A percentile compares a stretch with the other conserved stretches of the same genome.
Conservation (phyloP, 2,888 invertebrate species). For the Drosophila ustulata region DNA sequence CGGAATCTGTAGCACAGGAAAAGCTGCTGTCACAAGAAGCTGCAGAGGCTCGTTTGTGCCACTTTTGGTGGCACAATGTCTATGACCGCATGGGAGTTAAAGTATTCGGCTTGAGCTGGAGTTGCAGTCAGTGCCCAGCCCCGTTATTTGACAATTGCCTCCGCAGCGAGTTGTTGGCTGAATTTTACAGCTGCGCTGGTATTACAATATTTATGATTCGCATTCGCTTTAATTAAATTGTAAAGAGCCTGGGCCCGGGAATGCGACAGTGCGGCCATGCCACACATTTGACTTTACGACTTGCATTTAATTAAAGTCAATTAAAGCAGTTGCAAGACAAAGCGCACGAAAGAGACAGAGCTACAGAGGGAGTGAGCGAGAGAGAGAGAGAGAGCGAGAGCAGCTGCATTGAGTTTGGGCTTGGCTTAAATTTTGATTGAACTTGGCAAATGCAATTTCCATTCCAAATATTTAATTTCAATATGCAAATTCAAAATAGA, state of each 20-base stretch:
- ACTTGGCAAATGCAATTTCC: not conserved
- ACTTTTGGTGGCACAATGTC: constrained; percentile 14
- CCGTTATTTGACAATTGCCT: constrained; percentile 63
- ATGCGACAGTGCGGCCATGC: constrained; percentile 45
- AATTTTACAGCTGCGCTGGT: constrained; percentile 32
- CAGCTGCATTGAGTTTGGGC: not conserved
- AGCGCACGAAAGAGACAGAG: not conserved
- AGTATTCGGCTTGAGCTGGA: not conserved
- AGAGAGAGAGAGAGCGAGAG: not conserved
- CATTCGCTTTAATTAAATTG: constrained; percentile 76
- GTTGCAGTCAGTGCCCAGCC: constrained; percentile 7
- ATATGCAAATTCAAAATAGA: too few relatives aligned
- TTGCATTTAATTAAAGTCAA: constrained; percentile 79
- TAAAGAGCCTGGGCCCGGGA: constrained; percentile 22
- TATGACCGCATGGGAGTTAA: constrained; percentile 10
- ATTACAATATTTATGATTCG: constrained; percentile 77
- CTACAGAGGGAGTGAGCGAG: not conserved
- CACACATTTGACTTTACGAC: constrained; percentile 76
- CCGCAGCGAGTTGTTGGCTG: constrained; percentile 1
- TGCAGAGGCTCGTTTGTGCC: not conserved
- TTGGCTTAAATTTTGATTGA: constrained; percentile 2
- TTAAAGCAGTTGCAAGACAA: constrained; percentile 50
- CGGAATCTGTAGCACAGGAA: too few relatives aligned
- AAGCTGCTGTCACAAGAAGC: not conserved
- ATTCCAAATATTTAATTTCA: too few relatives aligned